Conservation (phyloP, 2,797 vertebrate genomes). For the Clarias fuscus region DNA sequence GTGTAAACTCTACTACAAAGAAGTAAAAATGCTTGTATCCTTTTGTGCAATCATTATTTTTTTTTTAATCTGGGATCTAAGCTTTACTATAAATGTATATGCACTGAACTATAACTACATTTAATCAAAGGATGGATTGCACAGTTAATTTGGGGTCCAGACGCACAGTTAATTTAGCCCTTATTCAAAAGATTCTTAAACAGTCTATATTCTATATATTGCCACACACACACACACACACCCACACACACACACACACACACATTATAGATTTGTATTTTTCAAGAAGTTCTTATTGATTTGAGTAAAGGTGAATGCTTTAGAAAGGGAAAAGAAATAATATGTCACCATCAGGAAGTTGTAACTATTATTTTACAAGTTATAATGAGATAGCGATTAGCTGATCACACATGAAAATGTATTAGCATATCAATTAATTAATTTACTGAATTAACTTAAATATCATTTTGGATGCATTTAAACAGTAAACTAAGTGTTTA, state of each 20-base stretch:
- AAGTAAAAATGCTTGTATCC: neutral
- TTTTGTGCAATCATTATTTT: neutral
- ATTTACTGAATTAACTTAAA: neutral
- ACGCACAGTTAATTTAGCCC: neutral
- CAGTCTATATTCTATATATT: neutral
- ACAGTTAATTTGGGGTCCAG: neutral
- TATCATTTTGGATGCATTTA: constrained; percentile 6
- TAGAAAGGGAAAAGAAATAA: constrained; percentile 40
- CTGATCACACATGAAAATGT: neutral
- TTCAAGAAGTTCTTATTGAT: constrained; percentile 76
- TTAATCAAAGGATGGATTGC: neutral
- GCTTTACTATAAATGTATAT: neutral
- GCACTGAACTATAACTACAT: neutral
- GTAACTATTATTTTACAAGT: constrained; percentile 36
- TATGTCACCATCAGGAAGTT: constrained; percentile 41
- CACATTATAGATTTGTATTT: constrained; percentile 71
- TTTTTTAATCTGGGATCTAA: neutral
- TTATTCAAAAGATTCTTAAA: neutral
- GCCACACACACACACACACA: neutral
- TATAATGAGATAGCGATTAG: constrained; percentile 31
- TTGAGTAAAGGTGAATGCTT: constrained; percentile 62
- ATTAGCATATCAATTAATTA: neutral
- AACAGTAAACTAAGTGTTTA: neutral
- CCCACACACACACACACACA: neutral
- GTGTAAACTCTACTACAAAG: no score